A percentile compares a stretch with the other conserved stretches of the same genome.
Evolutionary conservation across 2,888 invertebrate genomes (phyloP).

Genomic region (Antheraea yamamai): DNA sequence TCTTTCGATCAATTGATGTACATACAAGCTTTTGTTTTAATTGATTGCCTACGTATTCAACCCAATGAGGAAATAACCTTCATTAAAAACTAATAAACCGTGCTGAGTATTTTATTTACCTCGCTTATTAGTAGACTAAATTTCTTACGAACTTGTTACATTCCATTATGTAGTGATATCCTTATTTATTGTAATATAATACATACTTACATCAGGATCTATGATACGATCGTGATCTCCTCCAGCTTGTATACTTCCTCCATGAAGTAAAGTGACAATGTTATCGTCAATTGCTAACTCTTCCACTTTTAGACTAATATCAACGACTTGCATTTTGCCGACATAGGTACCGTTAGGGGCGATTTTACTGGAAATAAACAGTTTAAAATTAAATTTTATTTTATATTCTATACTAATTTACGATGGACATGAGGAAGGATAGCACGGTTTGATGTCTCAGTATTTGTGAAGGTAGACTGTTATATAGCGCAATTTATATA

Average conservation of each 20-base stretch:
- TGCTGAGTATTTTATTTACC: no score
- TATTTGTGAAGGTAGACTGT: no score
- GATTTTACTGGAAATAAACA: not conserved
- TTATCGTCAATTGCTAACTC: not conserved
- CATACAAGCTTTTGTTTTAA: no score
- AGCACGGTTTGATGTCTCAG: no score
- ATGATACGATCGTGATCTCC: conserved; percentile 2
- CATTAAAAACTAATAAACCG: no score
- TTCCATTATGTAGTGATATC: not conserved
- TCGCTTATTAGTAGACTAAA: no score
- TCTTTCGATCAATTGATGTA: no score
- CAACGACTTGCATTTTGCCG: not conserved
- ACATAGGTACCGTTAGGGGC: not conserved
- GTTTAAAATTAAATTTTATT: not conserved
- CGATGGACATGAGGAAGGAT: no score
- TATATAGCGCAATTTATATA: no score
- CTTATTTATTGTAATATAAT: not conserved
- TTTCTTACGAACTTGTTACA: not conserved
- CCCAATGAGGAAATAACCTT: no score
- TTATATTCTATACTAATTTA: no score
- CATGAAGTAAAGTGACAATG: not conserved
- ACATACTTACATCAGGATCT: conserved; percentile 16
- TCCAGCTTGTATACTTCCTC: conserved; percentile 4
- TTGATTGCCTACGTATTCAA: no score
- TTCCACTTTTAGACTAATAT: not conserved